Evolutionary conservation across 2,113 vertebrate species (phyloP).

Genomic region (Perca fluviatilis): DNA sequence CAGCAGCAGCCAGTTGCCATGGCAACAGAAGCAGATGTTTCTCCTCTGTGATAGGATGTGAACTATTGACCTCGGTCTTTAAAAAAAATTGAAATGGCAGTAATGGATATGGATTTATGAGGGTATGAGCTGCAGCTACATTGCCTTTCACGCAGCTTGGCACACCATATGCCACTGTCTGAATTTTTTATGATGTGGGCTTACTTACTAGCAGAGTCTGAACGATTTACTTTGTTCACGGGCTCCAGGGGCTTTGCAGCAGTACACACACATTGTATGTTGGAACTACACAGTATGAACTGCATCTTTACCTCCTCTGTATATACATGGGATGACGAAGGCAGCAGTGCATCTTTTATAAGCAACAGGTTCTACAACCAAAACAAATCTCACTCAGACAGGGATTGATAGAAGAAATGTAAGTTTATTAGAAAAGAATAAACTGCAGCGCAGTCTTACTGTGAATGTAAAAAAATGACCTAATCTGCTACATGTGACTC

Average conservation of each 20-base stretch:
- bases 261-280: not conserved
- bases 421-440: not conserved
- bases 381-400: not conserved
- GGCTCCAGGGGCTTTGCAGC: conserved; percentile 31
- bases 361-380: conserved; percentile 22
- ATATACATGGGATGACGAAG: not conserved
- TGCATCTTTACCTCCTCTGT: not conserved
- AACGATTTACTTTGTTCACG: conserved; percentile 28
- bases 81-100: conserved; percentile 47
- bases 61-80: conserved; percentile 77
- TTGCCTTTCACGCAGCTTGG: conserved; percentile 53
- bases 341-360: not conserved
- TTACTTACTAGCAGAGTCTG: conserved; percentile 36
- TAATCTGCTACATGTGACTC: conserved; percentile 46
- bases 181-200: conserved; percentile 69
- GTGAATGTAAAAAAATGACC: conserved; percentile 19
- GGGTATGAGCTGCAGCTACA: conserved; percentile 39
- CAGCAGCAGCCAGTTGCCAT: conserved; percentile 70
- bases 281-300: conserved; percentile 12
- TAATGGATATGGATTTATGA: conserved; percentile 79
- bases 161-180: conserved; percentile 71
- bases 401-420: not conserved
- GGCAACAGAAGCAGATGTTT: conserved; percentile 79
- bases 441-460: not conserved
- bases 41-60: conserved; percentile 68